A percentile compares a stretch with the other conserved stretches of the same genome.
Conservation (phyloP, 1,140 invertebrate genomes). For the Chironomus tepperi region DNA sequence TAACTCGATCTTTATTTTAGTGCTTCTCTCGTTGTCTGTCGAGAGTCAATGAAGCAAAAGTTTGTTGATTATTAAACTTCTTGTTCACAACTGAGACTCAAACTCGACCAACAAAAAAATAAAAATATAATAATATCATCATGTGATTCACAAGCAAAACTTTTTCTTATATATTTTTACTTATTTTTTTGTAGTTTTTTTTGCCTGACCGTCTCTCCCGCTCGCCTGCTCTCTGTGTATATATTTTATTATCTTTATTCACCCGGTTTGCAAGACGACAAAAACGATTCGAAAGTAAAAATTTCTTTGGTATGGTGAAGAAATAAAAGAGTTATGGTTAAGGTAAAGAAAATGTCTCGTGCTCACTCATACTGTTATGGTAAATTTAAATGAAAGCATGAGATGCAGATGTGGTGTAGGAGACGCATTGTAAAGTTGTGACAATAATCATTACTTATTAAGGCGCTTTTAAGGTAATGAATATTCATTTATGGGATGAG, state of each 20-base stretch:
- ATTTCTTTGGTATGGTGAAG: constrained; percentile 7
- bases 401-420: too few species aligned
- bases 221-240: background rate
- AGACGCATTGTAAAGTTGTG: too few species aligned
- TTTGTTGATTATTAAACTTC: background rate
- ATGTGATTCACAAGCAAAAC: constrained; percentile 7
- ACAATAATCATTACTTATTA: too few species aligned
- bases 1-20: too few species aligned
- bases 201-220: background rate
- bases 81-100: constrained; percentile 12
- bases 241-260: background rate
- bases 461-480: too few species aligned
- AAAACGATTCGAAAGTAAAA: constrained; percentile 23
- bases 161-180: constrained; percentile 3
- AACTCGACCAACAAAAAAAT: background rate
- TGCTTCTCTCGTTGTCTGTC: too few species aligned
- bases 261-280: constrained; percentile 18
- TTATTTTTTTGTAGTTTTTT: background rate
- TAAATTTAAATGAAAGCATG: too few species aligned
- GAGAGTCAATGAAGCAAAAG: too few species aligned
- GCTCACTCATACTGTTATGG: background rate
- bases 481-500: too few species aligned
- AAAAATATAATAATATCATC: background rate
- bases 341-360: constrained; percentile 16
- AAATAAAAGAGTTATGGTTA: background rate